These are phyloP conservation scores for Momotus momota DNA, from an alignment of 2,797 vertebrate species.

Conservation along the genomic window DNA sequence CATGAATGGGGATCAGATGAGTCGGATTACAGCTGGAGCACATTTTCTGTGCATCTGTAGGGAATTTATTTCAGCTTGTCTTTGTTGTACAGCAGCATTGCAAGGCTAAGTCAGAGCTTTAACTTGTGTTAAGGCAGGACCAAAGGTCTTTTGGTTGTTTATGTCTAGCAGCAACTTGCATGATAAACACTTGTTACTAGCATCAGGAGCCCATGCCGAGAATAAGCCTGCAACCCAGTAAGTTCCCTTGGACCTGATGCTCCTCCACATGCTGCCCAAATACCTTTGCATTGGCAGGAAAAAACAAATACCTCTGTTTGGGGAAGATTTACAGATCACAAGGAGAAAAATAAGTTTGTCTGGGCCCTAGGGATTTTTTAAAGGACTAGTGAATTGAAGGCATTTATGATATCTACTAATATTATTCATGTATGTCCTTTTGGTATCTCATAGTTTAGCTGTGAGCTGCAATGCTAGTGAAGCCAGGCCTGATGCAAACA, in stretches of 20 bases:
- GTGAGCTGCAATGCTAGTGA: not conserved
- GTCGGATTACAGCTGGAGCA: constrained; percentile 22
- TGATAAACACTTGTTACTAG: constrained; percentile 26
- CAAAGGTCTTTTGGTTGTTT: constrained; percentile 16
- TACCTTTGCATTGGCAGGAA: not conserved
- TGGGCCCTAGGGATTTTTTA: not conserved
- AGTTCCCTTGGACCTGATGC: not conserved
- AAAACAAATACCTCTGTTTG: not conserved
- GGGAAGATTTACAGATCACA: not conserved
- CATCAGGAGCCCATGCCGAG: not conserved
- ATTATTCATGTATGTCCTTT: not conserved
- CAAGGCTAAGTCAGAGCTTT: constrained; percentile 25
- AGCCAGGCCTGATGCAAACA: not conserved
- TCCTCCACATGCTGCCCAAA: not conserved
- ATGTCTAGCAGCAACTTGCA: not conserved
- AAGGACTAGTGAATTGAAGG: not conserved
- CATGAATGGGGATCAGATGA: not conserved
- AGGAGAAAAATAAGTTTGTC: not conserved
- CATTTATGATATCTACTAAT: not conserved
- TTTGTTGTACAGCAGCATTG: constrained; percentile 16
- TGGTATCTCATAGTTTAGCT: not conserved
- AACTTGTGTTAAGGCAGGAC: constrained; percentile 1
- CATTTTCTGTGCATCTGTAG: constrained; percentile 19
- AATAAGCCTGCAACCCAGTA: not conserved
- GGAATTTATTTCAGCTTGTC: constrained; percentile 42